Evolutionary conservation across 2,113 vertebrate genomes (phyloP).

Genomic region (Gorsachius goisagi): DNA sequence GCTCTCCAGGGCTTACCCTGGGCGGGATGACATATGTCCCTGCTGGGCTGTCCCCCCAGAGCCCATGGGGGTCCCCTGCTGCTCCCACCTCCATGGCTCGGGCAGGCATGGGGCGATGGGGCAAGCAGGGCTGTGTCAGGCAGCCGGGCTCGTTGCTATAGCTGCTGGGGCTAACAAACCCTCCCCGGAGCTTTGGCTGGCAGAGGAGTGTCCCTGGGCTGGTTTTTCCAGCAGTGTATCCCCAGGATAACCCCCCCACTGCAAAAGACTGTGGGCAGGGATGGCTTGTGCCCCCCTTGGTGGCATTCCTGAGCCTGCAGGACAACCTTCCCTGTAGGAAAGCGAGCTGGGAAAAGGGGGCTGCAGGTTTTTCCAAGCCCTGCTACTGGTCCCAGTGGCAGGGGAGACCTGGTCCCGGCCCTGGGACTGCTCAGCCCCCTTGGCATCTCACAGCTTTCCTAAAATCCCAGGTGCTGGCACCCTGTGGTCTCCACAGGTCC

Average conservation of each 20-base stretch:
- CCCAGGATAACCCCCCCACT: neutral
- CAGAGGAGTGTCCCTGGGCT: neutral
- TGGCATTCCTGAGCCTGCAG: neutral
- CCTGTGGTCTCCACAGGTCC: neutral
- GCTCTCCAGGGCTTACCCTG: neutral
- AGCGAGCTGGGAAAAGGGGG: neutral
- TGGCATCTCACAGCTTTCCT: neutral
- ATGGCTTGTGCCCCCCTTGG: neutral
- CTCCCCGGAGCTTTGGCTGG: fast-evolving
- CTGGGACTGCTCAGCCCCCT: neutral
- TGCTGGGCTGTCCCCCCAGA: neutral
- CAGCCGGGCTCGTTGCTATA: neutral
- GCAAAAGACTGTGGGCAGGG: neutral
- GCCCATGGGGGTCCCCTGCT: neutral
- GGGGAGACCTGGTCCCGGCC: neutral
- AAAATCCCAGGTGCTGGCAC: neutral
- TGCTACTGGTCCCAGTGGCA: neutral
- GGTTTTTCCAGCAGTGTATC: neutral
- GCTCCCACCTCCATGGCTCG: neutral
- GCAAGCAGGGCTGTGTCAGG: neutral
- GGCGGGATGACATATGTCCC: neutral
- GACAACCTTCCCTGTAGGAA: too few relatives aligned
- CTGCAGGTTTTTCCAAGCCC: neutral
- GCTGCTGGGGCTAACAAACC: slow-evolving; percentile 34
- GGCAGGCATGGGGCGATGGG: too few relatives aligned